Conservation (phyloP, 2,113 vertebrate species). For the Desmodus rotundus region DNA sequence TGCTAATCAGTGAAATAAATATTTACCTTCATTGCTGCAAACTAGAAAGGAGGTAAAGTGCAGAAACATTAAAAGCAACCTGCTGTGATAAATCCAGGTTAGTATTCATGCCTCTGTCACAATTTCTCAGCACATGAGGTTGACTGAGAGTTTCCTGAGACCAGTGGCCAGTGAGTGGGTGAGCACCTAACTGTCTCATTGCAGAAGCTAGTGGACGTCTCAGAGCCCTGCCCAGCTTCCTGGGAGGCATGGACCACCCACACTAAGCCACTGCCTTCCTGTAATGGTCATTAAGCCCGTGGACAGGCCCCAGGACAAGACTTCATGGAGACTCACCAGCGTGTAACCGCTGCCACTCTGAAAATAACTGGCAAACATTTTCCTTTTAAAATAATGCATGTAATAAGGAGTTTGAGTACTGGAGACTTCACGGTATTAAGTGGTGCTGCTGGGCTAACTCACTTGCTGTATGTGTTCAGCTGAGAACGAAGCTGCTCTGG, state of each 20-base stretch:
- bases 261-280: neutral
- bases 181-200: neutral
- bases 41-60: neutral
- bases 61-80: neutral
- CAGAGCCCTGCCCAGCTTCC: neutral
- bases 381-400: neutral
- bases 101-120: neutral
- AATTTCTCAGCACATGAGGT: neutral
- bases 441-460: neutral
- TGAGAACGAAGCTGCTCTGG: neutral
- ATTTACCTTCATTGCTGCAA: neutral
- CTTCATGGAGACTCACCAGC: too few relatives aligned
- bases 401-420: neutral
- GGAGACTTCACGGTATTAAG: neutral
- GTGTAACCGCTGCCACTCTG: neutral
- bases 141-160: neutral
- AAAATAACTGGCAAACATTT: neutral
- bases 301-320: neutral
- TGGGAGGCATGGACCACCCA: neutral
- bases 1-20: neutral
- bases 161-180: neutral
- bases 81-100: neutral
- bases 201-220: neutral
- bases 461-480: neutral
- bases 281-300: neutral